Evolutionary conservation across 2,113 vertebrate species (phyloP), one percentile per base, ranked within the genome.

Genomic region (Sebastes fasciatus): DNA sequence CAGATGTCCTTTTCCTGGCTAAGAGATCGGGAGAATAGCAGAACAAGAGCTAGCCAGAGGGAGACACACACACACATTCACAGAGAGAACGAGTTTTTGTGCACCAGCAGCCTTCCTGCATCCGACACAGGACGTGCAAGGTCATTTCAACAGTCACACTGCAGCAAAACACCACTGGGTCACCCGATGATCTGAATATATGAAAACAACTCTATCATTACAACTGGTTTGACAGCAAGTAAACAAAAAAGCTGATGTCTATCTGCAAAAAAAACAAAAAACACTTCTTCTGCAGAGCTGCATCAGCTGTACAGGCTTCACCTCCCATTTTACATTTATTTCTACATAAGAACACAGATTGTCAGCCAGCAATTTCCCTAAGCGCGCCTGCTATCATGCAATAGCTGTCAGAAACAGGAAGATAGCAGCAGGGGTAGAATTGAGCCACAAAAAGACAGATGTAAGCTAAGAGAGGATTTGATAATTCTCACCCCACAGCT

Each of bases 1-100:
- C 92, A 86, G 92, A 91, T 93, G 91, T 94, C 91, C 88, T 92
- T 92, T 94, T 91, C 82, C 79, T 87, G 87, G 79, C 90, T 84
- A 67, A 71, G 86, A 92, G 90, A 88, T 86, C 13, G 1, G n/a
- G 88, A 85, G 83, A 86, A 73, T 49, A 81, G 86, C 66, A 83
- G 80, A 89, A 87, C 70, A 82, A 87, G 84, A 89, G 83, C 85
- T 68, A 79, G 78, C 79, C 79, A 88, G 73, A 76, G 80, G 77
- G 55, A 75, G 68, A 52, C 8, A 42, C 58, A 52, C 42, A 61
- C 23, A 79, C 10, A 69, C 26, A 66, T 19, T 57, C 49, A 57
- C 11, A 42, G 51, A 40, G 68, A 76, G 46, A 80, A 74, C 54
- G 51, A 49, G 68, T 52, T 81, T 86, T 64, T 80, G 76, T 88